Percentiles rank a stretch among this genome's conserved stretches.
Evolutionary conservation across 2,113 vertebrate genomes (phyloP).

Genomic region (Rhipidura dahli): DNA sequence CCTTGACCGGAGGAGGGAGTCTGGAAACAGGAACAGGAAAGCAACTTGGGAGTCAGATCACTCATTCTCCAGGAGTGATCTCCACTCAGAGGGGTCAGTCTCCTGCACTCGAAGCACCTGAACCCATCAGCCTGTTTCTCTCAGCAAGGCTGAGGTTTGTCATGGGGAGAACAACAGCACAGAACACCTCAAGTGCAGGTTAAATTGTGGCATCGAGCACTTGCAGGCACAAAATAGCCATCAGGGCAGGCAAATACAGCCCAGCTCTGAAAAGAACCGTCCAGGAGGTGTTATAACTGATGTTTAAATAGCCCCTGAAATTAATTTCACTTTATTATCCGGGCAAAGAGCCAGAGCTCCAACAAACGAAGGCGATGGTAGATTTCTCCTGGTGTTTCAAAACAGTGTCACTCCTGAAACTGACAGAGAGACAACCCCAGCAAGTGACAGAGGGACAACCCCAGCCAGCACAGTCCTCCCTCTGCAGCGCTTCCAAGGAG

Average conservation of each 20-base stretch:
- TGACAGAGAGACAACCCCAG: rapidly evolving
- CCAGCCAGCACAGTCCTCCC: not conserved
- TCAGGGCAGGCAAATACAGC: rapidly evolving
- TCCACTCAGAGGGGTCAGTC: rapidly evolving
- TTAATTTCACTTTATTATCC: not conserved
- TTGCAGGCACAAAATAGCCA: rapidly evolving
- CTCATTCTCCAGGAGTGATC: not conserved
- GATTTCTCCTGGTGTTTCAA: not conserved
- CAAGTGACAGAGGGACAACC: rapidly evolving
- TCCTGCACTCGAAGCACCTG: rapidly evolving
- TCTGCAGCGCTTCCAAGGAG: not conserved
- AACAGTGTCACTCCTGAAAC: not conserved
- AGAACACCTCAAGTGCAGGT: not conserved
- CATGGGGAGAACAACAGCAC: rapidly evolving
- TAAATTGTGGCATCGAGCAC: not conserved
- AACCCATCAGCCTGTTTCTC: rapidly evolving
- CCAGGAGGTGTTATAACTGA: not conserved
- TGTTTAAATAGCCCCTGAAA: not conserved
- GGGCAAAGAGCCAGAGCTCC: not conserved
- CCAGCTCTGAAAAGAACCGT: not conserved
- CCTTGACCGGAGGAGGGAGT: not conserved
- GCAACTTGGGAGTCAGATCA: not conserved
- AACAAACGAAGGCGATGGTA: not conserved
- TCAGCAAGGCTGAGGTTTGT: not conserved
- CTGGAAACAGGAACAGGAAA: not conserved